Percentiles rank a stretch among this genome's conserved stretches.
These are phyloP conservation scores for Apodemus agrarius DNA, from an alignment of 2,797 vertebrate genomes.

Conservation along the genomic window DNA sequence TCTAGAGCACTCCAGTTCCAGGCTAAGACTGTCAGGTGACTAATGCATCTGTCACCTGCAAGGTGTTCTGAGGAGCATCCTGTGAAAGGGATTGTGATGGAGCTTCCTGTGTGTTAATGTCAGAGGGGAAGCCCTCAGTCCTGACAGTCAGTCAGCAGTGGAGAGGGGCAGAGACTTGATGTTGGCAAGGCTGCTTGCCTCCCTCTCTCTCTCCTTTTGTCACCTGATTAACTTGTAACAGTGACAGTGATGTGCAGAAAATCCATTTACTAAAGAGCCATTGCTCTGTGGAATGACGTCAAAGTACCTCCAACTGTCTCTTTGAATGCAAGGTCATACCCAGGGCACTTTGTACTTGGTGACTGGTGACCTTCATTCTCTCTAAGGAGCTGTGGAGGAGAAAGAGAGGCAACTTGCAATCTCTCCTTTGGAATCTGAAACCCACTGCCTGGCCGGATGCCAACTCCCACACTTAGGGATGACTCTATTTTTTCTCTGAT, in stretches of 20 bases:
- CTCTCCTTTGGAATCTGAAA: slow-evolving; percentile 14
- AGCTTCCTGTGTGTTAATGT: slow-evolving; percentile 58
- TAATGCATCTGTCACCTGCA: slow-evolving; percentile 72
- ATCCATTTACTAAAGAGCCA: slow-evolving; percentile 24
- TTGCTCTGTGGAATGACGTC: not conserved
- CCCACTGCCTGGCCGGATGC: not conserved
- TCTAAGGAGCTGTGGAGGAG: not conserved
- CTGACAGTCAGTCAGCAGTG: slow-evolving; percentile 42
- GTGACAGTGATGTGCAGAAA: slow-evolving; percentile 14
- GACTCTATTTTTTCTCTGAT: slow-evolving; percentile 7
- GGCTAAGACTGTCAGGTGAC: not conserved
- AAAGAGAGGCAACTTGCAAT: not conserved
- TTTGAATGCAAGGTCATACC: slow-evolving; percentile 5
- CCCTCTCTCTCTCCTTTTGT: not conserved
- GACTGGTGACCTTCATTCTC: not conserved
- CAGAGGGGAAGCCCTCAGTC: not conserved
- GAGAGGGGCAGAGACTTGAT: not conserved
- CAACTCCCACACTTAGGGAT: not conserved
- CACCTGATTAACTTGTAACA: slow-evolving; percentile 58
- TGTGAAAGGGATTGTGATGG: slow-evolving; percentile 63
- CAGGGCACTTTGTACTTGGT: not conserved
- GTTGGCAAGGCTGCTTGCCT: not conserved
- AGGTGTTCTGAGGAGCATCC: slow-evolving; percentile 69
- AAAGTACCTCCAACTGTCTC: not conserved
- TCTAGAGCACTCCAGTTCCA: slow-evolving; percentile 4